Evolutionary conservation across 2,113 vertebrate species (phyloP).

Genomic region (Hypomesus transpacificus): DNA sequence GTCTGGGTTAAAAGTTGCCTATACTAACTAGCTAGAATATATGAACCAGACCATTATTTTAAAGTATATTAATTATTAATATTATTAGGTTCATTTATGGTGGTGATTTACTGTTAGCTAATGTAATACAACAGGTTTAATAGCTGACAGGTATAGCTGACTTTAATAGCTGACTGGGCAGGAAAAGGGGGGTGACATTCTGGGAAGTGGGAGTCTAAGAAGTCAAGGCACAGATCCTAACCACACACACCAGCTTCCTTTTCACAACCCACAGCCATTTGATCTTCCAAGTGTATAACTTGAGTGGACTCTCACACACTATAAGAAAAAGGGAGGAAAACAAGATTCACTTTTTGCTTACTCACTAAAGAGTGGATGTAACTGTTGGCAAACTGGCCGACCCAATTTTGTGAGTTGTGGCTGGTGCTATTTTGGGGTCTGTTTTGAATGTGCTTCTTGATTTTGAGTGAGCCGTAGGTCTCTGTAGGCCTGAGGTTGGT

Average conservation of each 20-base stretch:
- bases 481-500: slow-evolving; percentile 53
- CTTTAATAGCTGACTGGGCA: slow-evolving; percentile 16
- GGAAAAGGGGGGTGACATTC: slow-evolving; percentile 56
- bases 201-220: slow-evolving; percentile 50
- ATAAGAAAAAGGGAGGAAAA: slow-evolving; percentile 35
- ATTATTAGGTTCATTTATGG: slow-evolving; percentile 12
- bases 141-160: background rate
- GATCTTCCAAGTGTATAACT: slow-evolving; percentile 44
- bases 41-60: background rate
- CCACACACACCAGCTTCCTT: slow-evolving; percentile 34
- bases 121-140: slow-evolving; percentile 17
- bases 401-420: slow-evolving; percentile 50
- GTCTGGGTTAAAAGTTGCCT: background rate
- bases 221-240: slow-evolving; percentile 39
- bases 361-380: slow-evolving; percentile 44
- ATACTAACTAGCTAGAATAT: too few species aligned
- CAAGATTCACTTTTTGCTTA: slow-evolving; percentile 40
- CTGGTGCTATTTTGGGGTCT: slow-evolving; percentile 68
- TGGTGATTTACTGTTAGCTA: too few species aligned
- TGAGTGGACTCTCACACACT: slow-evolving; percentile 28
- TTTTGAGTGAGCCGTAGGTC: slow-evolving; percentile 56
- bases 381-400: slow-evolving; percentile 42
- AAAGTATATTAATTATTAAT: background rate
- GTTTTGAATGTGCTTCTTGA: slow-evolving; percentile 61
- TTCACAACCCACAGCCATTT: slow-evolving; percentile 52